These are phyloP conservation scores for Bombus breviceps DNA, from an alignment of 1,140 invertebrate species.

Conservation along the genomic window DNA sequence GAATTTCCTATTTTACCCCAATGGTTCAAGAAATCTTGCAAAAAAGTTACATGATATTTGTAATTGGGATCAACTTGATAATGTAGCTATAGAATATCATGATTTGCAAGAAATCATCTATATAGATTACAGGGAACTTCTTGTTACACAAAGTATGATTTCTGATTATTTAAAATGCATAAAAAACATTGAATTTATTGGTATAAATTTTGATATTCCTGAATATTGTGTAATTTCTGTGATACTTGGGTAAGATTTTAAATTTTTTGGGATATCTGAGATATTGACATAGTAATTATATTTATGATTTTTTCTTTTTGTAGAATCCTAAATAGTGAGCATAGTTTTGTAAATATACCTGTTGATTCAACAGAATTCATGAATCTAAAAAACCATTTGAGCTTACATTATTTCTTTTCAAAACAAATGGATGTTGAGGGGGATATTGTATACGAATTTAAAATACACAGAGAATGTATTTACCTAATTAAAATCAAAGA, in stretches of 20 bases:
- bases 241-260: constrained; percentile 72
- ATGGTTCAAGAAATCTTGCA: background rate
- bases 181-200: constrained; percentile 68
- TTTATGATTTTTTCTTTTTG: constrained; percentile 39
- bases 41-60: constrained; percentile 51
- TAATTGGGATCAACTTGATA: constrained; percentile 52
- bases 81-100: constrained; percentile 70
- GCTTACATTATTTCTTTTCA: constrained; percentile 69
- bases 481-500: constrained; percentile 61
- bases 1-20: background rate
- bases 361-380: constrained; percentile 11
- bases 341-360: constrained; percentile 70
- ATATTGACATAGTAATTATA: constrained; percentile 14
- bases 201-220: constrained; percentile 67
- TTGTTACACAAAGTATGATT: constrained; percentile 45
- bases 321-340: constrained; percentile 68
- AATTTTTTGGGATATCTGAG: constrained; percentile 8
- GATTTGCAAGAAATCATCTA: constrained; percentile 53
- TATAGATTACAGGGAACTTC: constrained; percentile 65
- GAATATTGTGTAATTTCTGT: constrained; percentile 69
- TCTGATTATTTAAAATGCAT: constrained; percentile 48
- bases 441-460: constrained; percentile 55
- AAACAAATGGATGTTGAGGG: constrained; percentile 26
- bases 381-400: constrained; percentile 48
- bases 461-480: constrained; percentile 57